Evolutionary conservation across 2,888 invertebrate genomes (phyloP).

Genomic region (Ornithoptera priamus): DNA sequence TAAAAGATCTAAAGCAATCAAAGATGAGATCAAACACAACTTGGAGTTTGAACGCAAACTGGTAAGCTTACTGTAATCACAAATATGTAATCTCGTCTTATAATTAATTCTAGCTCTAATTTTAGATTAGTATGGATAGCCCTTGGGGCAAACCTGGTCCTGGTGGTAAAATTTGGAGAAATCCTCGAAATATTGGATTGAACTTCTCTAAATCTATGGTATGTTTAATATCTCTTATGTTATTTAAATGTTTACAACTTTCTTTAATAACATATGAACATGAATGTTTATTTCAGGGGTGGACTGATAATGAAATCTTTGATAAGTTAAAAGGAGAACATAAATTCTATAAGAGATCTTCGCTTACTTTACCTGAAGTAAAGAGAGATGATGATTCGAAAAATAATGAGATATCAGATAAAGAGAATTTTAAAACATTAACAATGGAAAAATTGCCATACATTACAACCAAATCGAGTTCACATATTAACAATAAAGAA

Average conservation of each 20-base stretch:
- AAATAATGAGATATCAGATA: conserved; percentile 41
- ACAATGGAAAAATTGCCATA: conserved; percentile 59
- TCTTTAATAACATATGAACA: background rate
- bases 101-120: conserved; percentile 34
- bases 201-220: conserved; percentile 90
- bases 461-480: conserved; percentile 45
- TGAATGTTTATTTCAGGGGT: conserved; percentile 53
- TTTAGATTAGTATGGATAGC: conserved; percentile 66
- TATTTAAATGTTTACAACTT: background rate
- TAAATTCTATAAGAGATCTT: conserved; percentile 57
- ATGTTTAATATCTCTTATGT: conserved; percentile 35
- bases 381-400: conserved; percentile 68
- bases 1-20: conserved; percentile 72
- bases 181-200: conserved; percentile 84
- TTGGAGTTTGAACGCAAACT: conserved; percentile 76
- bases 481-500: conserved; percentile 37
- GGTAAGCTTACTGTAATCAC: conserved; percentile 56
- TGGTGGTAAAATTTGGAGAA: conserved; percentile 87
- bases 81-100: conserved; percentile 34
- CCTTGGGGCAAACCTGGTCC: conserved; percentile 86
- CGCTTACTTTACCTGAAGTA: conserved; percentile 75
- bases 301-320: conserved; percentile 71
- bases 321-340: conserved; percentile 59
- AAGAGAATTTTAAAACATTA: conserved; percentile 52
- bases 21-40: conserved; percentile 68